Base-by-base conservation (phyloP, 2,113 vertebrate genomes). In the Nothoprocta perdicaria region DNA sequence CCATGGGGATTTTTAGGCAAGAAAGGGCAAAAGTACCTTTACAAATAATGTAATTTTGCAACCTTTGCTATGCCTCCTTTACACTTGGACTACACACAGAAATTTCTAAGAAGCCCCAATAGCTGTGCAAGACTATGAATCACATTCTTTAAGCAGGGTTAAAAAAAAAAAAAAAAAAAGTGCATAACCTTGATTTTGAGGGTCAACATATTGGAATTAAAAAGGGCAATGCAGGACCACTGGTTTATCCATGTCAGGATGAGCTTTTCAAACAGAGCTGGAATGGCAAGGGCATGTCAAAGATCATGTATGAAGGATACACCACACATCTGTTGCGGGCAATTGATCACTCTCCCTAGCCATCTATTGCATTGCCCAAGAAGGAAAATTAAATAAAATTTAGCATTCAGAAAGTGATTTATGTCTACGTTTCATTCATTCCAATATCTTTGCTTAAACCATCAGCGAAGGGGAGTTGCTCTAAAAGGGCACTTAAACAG, bases 351-450 rank as follows among this genome's bases (percentile, higher is more conserved):
- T 7, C 1, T 67, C 89, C 33, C 35, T 61, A 75, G 61, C 19
- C 71, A 17, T 17, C 27, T 11, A 2, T 10, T 10, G 4, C 18
- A 14, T 52, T 29, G 21, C 27, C 38, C 33, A 57, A 55, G 40
- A 58, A 6, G 52, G 50, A 52, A 67, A n/a, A 43, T 14, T 43
- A 41, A 69, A 78, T 73, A 27, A 4, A 71, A 3, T 38, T 38
- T 38, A 38, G 35, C 7, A 15, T n/a, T 3, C 26, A 52, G 38
- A 40, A 94, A 72, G 13, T 15, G 16, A 57, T 21, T 57, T 24
- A 48, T 22, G 26, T 19, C 27, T 24, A 0, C 40, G 12, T 4
- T 82, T 72, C 1, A 0, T 11, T 48, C 62, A 26, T 12, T 40
- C 58, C 35, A 65, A n/a, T 26, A 57, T 38, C 14, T 80, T 80